Evolutionary conservation across 2,888 invertebrate species (phyloP).

Genomic region (Campoplex capitator): DNA sequence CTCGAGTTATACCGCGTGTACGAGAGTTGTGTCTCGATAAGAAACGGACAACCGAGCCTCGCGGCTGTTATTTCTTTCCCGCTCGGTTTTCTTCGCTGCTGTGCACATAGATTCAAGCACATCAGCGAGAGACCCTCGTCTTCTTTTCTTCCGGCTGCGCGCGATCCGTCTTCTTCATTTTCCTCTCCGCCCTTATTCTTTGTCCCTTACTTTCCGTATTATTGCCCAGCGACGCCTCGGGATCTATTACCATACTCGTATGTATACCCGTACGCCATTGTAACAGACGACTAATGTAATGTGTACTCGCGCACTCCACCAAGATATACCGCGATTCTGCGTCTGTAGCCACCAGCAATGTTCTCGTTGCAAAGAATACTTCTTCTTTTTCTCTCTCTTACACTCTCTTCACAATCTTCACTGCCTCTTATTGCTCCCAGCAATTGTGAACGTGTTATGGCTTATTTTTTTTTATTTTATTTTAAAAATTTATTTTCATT

Average conservation of each 20-base stretch:
- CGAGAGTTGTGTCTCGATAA: conserved; percentile 40
- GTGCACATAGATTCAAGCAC: conserved; percentile 24
- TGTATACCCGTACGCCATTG: conserved; percentile 4
- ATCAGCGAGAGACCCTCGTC: conserved; percentile 29
- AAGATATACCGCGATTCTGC: conserved; percentile 27
- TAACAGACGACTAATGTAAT: conserved; percentile 29
- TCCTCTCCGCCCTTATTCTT: conserved; percentile 49
- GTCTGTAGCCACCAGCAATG: conserved; percentile 32
- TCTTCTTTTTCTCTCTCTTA: conserved; percentile 10
- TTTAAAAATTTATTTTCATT: not conserved
- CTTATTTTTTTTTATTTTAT: not conserved
- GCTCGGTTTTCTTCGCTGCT: not conserved
- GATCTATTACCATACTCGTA: conserved; percentile 55
- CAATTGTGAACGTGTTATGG: conserved; percentile 11
- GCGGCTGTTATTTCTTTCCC: conserved; percentile 1
- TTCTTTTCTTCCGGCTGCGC: conserved; percentile 48
- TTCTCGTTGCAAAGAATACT: conserved; percentile 17
- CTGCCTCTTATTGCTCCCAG: not conserved
- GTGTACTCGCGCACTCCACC: conserved; percentile 15
- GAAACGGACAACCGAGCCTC: conserved; percentile 47
- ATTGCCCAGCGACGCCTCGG: conserved; percentile 47
- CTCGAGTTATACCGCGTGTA: conserved; percentile 45
- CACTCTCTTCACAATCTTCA: not conserved
- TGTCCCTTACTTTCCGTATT: conserved; percentile 39
- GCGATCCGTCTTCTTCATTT: conserved; percentile 63